Conservation (phyloP, 2,113 vertebrate genomes). For the Oncorhynchus clarkii region DNA sequence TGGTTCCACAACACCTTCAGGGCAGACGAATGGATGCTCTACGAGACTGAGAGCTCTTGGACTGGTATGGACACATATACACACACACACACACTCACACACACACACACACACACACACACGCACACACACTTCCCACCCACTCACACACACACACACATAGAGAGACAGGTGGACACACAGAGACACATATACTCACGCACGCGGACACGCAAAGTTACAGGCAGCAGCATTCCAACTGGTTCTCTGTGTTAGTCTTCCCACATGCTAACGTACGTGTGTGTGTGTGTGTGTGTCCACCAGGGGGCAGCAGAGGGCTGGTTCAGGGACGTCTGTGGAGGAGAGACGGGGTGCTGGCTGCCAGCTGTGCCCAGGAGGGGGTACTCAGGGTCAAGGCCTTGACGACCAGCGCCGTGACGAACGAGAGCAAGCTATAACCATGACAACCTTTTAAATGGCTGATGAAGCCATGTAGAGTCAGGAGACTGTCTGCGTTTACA, state of each 20-base stretch:
- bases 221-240: background rate
- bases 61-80: conserved; percentile 75
- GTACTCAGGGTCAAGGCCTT: conserved; percentile 77
- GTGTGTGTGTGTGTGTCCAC: background rate
- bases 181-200: no score
- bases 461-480: no score
- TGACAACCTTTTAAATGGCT: no score
- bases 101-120: no score
- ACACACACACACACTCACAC: no score
- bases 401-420: background rate
- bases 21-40: conserved; percentile 94
- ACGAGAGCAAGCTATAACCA: no score
- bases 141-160: background rate
- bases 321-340: conserved; percentile 91
- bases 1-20: conserved; percentile 94
- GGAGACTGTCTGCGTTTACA: no score
- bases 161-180: no score
- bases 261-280: background rate
- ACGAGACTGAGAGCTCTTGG: conserved; percentile 94
- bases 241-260: background rate
- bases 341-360: conserved; percentile 86
- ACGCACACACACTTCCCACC: no score
- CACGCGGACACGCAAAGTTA: no score
- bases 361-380: conserved; percentile 88
- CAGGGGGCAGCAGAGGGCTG: conserved; percentile 85